phyloP scores from a whole-genome alignment of 2,113 vertebrate genomes.

The Larimichthys crocea region DNA sequence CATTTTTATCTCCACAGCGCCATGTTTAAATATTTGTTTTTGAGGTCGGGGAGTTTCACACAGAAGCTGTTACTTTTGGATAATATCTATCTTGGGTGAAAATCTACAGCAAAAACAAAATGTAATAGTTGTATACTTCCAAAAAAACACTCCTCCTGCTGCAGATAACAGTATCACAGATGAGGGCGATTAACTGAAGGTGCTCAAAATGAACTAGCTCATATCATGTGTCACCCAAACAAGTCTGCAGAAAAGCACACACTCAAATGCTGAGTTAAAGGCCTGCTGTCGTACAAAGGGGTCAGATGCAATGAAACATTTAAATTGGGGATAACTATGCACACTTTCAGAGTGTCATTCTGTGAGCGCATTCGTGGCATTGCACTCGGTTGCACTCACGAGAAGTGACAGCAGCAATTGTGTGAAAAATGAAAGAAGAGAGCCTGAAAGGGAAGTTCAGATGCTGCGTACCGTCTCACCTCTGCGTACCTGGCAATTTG shows the following conservation, averaged over 20 bases:
- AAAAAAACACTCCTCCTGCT: background rate
- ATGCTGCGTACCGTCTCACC: background rate
- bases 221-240: background rate
- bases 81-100: background rate
- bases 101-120: background rate
- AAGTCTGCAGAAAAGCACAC: slow-evolving; percentile 1
- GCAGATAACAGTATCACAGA: background rate
- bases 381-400: background rate
- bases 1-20: background rate
- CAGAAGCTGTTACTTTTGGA: background rate
- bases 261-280: background rate
- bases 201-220: slow-evolving; percentile 18
- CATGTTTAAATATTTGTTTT: slow-evolving; percentile 1
- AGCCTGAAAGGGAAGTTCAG: slow-evolving; percentile 11
- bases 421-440: slow-evolving; percentile 16
- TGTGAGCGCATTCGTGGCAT: background rate
- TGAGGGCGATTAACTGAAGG: slow-evolving; percentile 3
- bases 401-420: background rate
- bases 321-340: background rate
- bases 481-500: slow-evolving; percentile 9
- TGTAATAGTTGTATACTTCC: background rate
- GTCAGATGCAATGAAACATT: background rate
- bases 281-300: background rate
- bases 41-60: background rate
- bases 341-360: background rate